phyloP scores from a whole-genome alignment of 2,797 vertebrate genomes.

The Melanotaenia maccullochi region DNA sequence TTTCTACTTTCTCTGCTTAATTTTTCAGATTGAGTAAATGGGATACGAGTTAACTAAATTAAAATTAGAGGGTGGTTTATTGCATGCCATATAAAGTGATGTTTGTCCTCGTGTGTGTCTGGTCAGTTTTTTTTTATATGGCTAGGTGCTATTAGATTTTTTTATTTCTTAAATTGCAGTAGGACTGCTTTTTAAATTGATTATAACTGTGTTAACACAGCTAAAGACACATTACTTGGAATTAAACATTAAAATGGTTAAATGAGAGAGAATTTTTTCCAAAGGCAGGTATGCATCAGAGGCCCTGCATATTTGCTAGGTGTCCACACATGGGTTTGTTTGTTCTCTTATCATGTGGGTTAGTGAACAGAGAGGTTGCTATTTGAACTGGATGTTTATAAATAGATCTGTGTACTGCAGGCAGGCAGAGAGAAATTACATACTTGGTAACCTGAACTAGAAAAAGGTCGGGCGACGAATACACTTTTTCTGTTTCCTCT shows the following conservation, averaged over 20 bases:
- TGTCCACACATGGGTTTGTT: slow-evolving; percentile 61
- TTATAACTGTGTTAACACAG: not conserved
- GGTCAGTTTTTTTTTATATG: not conserved
- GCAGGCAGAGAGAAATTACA: slow-evolving; percentile 46
- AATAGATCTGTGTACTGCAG: slow-evolving; percentile 70
- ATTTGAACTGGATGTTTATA: slow-evolving; percentile 75
- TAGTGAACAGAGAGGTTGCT: slow-evolving; percentile 64
- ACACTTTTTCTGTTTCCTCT: slow-evolving; percentile 40
- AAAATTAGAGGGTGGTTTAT: not conserved
- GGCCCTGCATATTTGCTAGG: slow-evolving; percentile 13
- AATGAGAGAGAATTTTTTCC: not conserved
- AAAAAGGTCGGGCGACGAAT: slow-evolving; percentile 56
- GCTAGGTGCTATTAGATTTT: no score
- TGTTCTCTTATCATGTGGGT: slow-evolving; percentile 63
- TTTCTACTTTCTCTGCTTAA: not conserved
- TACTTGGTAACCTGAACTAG: slow-evolving; percentile 48
- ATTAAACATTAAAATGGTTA: not conserved
- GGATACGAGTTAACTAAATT: not conserved
- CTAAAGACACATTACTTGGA: no score
- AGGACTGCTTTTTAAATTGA: not conserved
- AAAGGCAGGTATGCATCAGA: slow-evolving; percentile 9
- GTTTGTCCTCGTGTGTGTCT: no score
- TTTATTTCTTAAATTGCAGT: not conserved
- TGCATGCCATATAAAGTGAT: not conserved
- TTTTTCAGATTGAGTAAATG: not conserved